These are phyloP conservation scores for Mesorhabditis spiculigera DNA, from an alignment of 2,888 invertebrate genomes.

Conservation along the genomic window DNA sequence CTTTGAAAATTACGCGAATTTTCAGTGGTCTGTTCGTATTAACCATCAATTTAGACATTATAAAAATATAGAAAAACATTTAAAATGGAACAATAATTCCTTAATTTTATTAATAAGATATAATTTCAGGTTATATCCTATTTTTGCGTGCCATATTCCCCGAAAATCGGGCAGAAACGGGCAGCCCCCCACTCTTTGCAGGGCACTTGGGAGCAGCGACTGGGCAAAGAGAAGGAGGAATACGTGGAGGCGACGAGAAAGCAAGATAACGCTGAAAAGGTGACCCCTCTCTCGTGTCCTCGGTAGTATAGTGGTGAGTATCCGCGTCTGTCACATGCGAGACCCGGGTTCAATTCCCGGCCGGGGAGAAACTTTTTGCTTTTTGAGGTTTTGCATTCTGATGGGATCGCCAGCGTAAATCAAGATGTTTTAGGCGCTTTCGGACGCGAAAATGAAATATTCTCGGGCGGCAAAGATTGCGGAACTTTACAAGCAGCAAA, in stretches of 20 bases:
- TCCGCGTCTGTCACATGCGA: slow-evolving; percentile 56
- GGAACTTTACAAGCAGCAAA: slow-evolving; percentile 56
- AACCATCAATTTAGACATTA: too few relatives aligned
- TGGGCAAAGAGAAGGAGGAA: slow-evolving; percentile 61
- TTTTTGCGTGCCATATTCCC: background rate
- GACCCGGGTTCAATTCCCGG: slow-evolving; percentile 56
- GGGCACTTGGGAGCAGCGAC: slow-evolving; percentile 57
- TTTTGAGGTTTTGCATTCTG: background rate
- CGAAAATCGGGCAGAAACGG: slow-evolving; percentile 6
- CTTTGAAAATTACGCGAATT: too few relatives aligned
- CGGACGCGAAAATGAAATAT: slow-evolving; percentile 56
- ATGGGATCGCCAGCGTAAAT: too few relatives aligned
- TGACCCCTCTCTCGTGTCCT: slow-evolving; percentile 29
- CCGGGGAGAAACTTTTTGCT: slow-evolving; percentile 40
- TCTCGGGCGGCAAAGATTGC: slow-evolving; percentile 57
- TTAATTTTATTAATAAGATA: too few relatives aligned
- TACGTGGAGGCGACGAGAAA: slow-evolving; percentile 61
- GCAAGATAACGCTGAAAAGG: slow-evolving; percentile 60
- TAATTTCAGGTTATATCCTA: too few relatives aligned
- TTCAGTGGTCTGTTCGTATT: too few relatives aligned
- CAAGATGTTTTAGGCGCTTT: background rate
- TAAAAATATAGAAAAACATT: too few relatives aligned
- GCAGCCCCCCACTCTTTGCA: slow-evolving; percentile 17
- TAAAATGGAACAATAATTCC: too few relatives aligned
- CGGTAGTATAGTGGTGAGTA: slow-evolving; percentile 55